Evolutionary conservation across 2,888 invertebrate genomes (phyloP).

Genomic region (Halictus ligatus): DNA sequence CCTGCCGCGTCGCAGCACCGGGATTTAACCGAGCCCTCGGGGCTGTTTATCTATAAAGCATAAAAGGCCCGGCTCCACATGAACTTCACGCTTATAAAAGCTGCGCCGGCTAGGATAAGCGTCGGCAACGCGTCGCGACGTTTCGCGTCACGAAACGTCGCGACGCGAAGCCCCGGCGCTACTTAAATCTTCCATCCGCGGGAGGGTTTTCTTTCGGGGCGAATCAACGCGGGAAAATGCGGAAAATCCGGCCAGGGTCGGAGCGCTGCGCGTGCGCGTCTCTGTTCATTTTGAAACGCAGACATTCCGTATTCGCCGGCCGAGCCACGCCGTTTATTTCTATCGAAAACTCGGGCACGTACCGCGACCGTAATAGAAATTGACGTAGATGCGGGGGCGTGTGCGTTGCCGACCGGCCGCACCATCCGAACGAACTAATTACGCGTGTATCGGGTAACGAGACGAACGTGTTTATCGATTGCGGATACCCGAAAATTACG

Average conservation of each 20-base stretch:
- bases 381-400: conserved; percentile 23
- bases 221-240: not conserved
- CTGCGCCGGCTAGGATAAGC: not conserved
- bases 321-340: not conserved
- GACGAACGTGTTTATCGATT: conserved; percentile 30
- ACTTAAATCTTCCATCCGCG: not conserved
- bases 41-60: not conserved
- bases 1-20: not conserved
- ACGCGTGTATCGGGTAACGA: conserved; percentile 42
- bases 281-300: not conserved
- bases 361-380: conserved; percentile 39
- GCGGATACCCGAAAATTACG: conserved; percentile 16
- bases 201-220: not conserved
- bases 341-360: conserved; percentile 26
- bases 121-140: not conserved
- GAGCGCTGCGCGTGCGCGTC: not conserved
- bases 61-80: not conserved
- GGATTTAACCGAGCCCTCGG: conserved; percentile 7
- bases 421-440: conserved; percentile 34
- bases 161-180: not conserved
- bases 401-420: conserved; percentile 1
- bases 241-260: no score
- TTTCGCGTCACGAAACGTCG: not conserved
- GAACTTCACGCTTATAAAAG: conserved; percentile 14
- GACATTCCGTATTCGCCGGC: conserved; percentile 1